These are phyloP conservation scores for Polietes domitor DNA, from an alignment of 2,888 invertebrate genomes.

Conservation along the genomic window DNA sequence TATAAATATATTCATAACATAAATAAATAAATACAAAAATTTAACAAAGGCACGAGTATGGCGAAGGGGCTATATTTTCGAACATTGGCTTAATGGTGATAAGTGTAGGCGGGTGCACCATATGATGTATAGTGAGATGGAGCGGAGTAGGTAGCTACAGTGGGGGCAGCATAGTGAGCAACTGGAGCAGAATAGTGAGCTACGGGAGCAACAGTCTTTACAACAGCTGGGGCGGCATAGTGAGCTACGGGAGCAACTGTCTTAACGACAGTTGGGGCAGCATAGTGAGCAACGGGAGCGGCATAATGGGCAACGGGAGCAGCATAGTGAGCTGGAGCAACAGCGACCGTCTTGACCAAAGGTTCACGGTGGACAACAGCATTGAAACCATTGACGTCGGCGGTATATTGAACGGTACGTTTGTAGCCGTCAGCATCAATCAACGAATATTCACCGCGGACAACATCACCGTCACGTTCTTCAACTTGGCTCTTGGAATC, in stretches of 20 bases:
- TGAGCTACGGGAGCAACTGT: conserved; percentile 69
- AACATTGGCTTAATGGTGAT: conserved; percentile 56
- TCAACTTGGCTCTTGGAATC: conserved; percentile 80
- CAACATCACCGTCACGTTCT: conserved; percentile 79
- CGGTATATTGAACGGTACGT: conserved; percentile 78
- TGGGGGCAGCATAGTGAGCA: conserved; percentile 61
- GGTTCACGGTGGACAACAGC: conserved; percentile 75
- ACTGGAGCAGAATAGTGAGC: conserved; percentile 51
- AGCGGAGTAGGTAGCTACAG: conserved; percentile 66
- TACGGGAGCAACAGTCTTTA: conserved; percentile 54
- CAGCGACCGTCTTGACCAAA: conserved; percentile 64
- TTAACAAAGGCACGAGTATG: background rate
- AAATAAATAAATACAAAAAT: conserved; percentile 2
- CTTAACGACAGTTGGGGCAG: conserved; percentile 59
- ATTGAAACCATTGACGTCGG: conserved; percentile 79
- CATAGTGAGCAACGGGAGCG: conserved; percentile 32
- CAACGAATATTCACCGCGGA: conserved; percentile 79
- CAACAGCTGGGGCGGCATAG: conserved; percentile 66
- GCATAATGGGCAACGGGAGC: conserved; percentile 57
- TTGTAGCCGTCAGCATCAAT: conserved; percentile 79
- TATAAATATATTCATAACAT: background rate
- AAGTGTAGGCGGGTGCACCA: conserved; percentile 25
- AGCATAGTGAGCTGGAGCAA: conserved; percentile 63
- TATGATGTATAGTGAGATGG: conserved; percentile 39
- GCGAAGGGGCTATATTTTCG: background rate